Evolutionary conservation across 2,113 vertebrate species (phyloP).

Genomic region (Varanus salvator): DNA sequence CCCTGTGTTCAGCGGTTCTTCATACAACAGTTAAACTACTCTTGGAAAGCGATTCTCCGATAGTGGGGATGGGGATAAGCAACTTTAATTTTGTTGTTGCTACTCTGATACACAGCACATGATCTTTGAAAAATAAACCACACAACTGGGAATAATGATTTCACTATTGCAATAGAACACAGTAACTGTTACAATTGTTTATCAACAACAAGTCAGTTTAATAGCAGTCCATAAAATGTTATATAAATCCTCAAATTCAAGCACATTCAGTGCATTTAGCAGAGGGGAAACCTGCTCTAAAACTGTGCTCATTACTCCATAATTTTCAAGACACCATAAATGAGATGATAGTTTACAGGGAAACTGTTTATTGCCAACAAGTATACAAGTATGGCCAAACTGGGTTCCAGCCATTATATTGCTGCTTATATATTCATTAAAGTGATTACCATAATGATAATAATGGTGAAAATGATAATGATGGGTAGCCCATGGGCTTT

Average conservation of each 20-base stretch:
- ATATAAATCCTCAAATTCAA: conserved; percentile 64
- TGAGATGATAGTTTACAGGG: conserved; percentile 23
- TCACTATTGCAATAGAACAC: conserved; percentile 49
- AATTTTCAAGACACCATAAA: conserved; percentile 47
- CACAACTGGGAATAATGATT: conserved; percentile 64
- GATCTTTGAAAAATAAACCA: conserved; percentile 38
- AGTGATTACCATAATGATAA: background rate
- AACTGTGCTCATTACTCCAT: conserved; percentile 58
- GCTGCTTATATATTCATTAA: background rate
- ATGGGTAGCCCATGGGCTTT: background rate
- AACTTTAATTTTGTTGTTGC: background rate
- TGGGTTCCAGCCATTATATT: no score
- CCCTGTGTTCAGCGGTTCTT: conserved; percentile 57
- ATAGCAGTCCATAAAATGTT: conserved; percentile 69
- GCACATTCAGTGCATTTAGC: conserved; percentile 65
- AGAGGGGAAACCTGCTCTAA: conserved; percentile 61
- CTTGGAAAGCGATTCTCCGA: conserved; percentile 44
- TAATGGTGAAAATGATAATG: background rate
- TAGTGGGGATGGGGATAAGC: conserved; percentile 8
- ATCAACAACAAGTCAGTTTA: conserved; percentile 56
- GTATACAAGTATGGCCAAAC: conserved; percentile 19
- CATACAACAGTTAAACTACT: conserved; percentile 66
- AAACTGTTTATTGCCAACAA: conserved; percentile 32
- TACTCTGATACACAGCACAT: conserved; percentile 11
- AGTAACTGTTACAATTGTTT: conserved; percentile 55